Evolutionary conservation across 2,113 vertebrate genomes (phyloP), one percentile per base, ranked within the genome.

Genomic region (Rhea pennata): DNA sequence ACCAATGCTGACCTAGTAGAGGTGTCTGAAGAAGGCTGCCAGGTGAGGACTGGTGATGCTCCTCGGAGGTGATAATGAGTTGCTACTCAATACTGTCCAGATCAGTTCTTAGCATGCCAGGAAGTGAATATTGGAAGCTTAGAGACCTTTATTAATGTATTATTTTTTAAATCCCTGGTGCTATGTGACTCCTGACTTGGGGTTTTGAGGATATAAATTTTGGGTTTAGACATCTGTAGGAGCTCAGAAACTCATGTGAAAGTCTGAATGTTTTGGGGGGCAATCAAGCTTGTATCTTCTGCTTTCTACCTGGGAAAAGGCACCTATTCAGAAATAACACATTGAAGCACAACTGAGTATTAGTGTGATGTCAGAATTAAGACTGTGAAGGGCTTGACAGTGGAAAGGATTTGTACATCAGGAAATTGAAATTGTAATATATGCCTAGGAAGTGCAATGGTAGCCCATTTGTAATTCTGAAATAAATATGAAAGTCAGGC

Each of bases 1-100:
- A 36, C 29, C 40, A 29, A 4, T 12, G 9, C 3, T 46, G 64
- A 54, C 36, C 36, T 6, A 1, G 1, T 40, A 33, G 1, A 17
- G 39, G 20, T 72, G 20, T 3, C 24, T 5, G 53, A 61, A 39
- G 9, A 50, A 20, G 44, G 22, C 26, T 67, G 12, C 16, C 15
- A 80, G 36, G 15, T 53, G 33, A 84, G 27, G 36, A 46, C 6
- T 19, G 44, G 14, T 23, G 12, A 0, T 1, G 19, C 29, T 46
- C 46, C 46, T 46, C 46, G 16, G 15, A 71, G 24, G 14, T 50
- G 9, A 69, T 36, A 36, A 4, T 29, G 40, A 19, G 29, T 64
- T 64, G 5, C 5, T 50, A 12, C 9, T 39, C n/a, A 29, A 4
- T 59, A 36, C 5, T 44, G 9, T 21, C 61, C 20, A 15, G 19